Evolutionary conservation across 2,113 vertebrate genomes (phyloP).

Genomic region (Lagenorhynchus albirostris): DNA sequence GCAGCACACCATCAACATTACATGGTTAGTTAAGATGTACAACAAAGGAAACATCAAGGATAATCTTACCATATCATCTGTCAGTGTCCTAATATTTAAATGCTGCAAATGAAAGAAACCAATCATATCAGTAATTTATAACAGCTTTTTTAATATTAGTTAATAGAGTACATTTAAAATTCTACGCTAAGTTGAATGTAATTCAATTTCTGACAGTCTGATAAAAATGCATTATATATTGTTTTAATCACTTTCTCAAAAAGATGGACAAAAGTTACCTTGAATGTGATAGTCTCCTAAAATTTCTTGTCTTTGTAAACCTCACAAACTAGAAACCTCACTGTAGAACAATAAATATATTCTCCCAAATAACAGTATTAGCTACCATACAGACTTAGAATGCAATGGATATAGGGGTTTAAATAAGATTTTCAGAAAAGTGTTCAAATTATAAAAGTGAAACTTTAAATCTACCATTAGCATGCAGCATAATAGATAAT

Average conservation of each 20-base stretch:
- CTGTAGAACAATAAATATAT: background rate
- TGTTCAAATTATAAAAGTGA: conserved; percentile 16
- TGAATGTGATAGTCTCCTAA: background rate
- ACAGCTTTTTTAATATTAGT: conserved; percentile 18
- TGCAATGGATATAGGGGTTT: background rate
- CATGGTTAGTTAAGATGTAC: conserved; percentile 39
- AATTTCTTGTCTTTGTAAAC: conserved; percentile 23
- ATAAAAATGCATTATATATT: conserved; percentile 61
- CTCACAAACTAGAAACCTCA: conserved; percentile 3
- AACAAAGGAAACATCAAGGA: conserved; percentile 60
- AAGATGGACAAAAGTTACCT: conserved; percentile 50
- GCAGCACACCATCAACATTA: background rate
- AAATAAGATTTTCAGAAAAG: conserved; percentile 35
- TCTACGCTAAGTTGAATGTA: conserved; percentile 57
- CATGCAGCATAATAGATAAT: conserved; percentile 57
- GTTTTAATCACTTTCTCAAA: conserved; percentile 52
- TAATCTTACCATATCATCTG: conserved; percentile 96
- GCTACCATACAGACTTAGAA: background rate
- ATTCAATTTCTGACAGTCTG: conserved; percentile 59
- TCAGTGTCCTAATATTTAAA: conserved; percentile 95
- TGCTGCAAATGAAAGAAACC: conserved; percentile 86
- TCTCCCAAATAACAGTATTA: conserved; percentile 13
- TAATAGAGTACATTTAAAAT: conserved; percentile 50
- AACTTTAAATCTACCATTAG: conserved; percentile 59
- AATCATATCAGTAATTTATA: conserved; percentile 66